Conservation (phyloP, 2,888 invertebrate species). For the Muschampia plurimacula region DNA sequence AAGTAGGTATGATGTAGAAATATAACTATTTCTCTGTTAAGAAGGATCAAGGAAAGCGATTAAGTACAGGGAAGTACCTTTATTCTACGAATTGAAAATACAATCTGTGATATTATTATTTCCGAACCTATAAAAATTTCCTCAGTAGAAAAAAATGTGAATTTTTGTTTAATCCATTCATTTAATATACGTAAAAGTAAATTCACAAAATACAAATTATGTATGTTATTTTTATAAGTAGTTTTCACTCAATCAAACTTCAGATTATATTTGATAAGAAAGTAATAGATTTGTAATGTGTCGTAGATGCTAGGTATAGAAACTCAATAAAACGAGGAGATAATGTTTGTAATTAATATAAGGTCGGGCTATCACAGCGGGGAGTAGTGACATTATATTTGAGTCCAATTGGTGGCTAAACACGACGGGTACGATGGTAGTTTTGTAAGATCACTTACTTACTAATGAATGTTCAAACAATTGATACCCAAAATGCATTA, state of each 20-base stretch:
- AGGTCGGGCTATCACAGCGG: conserved; percentile 3
- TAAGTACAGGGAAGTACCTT: too few relatives aligned
- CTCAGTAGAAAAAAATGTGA: too few relatives aligned
- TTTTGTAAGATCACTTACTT: conserved; percentile 11
- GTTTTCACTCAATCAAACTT: conserved; percentile 17
- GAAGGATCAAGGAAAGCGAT: too few relatives aligned
- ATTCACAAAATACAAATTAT: neutral
- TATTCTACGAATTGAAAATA: too few relatives aligned
- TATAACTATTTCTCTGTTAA: too few relatives aligned
- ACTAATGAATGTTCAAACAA: conserved; percentile 1
- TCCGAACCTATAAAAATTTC: too few relatives aligned
- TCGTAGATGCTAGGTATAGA: conserved; percentile 20
- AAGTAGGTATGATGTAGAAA: too few relatives aligned
- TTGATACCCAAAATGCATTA: conserved; percentile 29
- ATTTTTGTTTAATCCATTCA: too few relatives aligned
- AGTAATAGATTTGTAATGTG: conserved; percentile 15
- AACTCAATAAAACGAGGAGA: neutral
- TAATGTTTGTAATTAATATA: conserved; percentile 1
- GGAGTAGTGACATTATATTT: neutral
- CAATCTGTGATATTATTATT: too few relatives aligned
- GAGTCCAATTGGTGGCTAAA: conserved; percentile 1
- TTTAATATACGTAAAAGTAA: too few relatives aligned
- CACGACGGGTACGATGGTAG: conserved; percentile 15
- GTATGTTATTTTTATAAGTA: conserved; percentile 27
- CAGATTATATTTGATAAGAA: conserved; percentile 27